Evolutionary conservation across 2,888 invertebrate species (phyloP), one percentile per base, ranked within the genome.

Genomic region (Folsomia candida): DNA sequence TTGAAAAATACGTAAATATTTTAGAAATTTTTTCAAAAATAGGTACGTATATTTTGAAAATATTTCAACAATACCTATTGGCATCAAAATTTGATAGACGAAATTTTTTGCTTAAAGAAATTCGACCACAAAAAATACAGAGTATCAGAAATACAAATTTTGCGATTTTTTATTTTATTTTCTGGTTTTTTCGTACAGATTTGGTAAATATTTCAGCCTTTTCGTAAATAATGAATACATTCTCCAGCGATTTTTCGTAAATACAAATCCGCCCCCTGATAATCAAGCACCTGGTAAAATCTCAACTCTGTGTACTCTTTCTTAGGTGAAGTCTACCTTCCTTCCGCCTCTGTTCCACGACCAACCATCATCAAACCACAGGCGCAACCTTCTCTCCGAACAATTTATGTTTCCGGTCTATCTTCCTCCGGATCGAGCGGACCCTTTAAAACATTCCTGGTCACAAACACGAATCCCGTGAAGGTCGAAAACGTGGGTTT

Each of bases 271-370:
- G n/a, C n/a, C n/a, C n/a, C n/a, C n/a, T n/a, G n/a, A n/a, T n/a
- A n/a, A n/a, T n/a, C n/a, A n/a, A n/a, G n/a, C n/a, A n/a, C n/a
- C n/a, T n/a, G n/a, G n/a, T n/a, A n/a, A n/a, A n/a, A n/a, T n/a
- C n/a, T n/a, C n/a, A n/a, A n/a, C n/a, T n/a, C n/a, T n/a, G n/a
- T n/a, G n/a, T n/a, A n/a, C n/a, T n/a, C n/a, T n/a, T n/a, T n/a
- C 68, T 62, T 62, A 29, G 57, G 47, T 54, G n/a, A 25, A 37
- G 51, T 64, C 63, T 64, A 69, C 63, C 58, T 69, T 57, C 58
- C n/a, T 59, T 28, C 27, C n/a, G 6, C 24, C 14, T 47, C 58
- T 2, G 26, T 2, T 51, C 14, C 27, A 14, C 51, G 27, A 24
- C n/a, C 67, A 22, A 57, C 69, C 22, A 27, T 47, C 51, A 65